These are phyloP conservation scores for Nothobranchius furzeri DNA, from an alignment of 2,113 vertebrate species.

Conservation along the genomic window DNA sequence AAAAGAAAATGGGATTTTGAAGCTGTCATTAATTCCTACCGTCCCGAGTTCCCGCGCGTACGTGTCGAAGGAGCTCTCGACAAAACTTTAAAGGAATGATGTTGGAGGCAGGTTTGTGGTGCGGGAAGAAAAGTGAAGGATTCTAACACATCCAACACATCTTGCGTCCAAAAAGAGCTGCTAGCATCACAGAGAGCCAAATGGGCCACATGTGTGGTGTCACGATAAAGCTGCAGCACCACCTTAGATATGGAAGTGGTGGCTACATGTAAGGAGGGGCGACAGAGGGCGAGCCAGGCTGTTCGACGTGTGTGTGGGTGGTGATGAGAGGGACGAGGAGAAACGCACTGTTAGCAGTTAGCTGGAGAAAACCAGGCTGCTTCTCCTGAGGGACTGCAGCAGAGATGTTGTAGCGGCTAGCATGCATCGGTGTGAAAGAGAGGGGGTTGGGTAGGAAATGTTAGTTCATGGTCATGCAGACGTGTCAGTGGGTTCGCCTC, in stretches of 20 bases:
- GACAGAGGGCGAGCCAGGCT: slow-evolving; percentile 73
- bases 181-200: slow-evolving; percentile 21
- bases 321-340: slow-evolving; percentile 45
- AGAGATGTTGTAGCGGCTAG: slow-evolving; percentile 57
- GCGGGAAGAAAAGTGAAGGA: slow-evolving; percentile 18
- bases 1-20: slow-evolving; percentile 33
- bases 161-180: neutral
- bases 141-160: neutral
- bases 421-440: slow-evolving; percentile 54
- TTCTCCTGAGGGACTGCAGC: slow-evolving; percentile 72
- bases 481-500: slow-evolving; percentile 24
- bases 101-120: slow-evolving; percentile 4
- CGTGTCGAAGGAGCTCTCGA: slow-evolving; percentile 6
- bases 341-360: slow-evolving; percentile 49
- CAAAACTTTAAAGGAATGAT: slow-evolving; percentile 17
- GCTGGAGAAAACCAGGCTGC: slow-evolving; percentile 62
- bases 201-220: slow-evolving; percentile 60
- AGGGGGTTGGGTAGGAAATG: slow-evolving; percentile 68
- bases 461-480: slow-evolving; percentile 36
- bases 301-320: slow-evolving; percentile 69
- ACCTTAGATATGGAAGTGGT: slow-evolving; percentile 63
- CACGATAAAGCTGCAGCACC: slow-evolving; percentile 40
- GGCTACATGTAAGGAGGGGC: slow-evolving; percentile 49
- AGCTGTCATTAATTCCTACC: slow-evolving; percentile 21
- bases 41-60: slow-evolving; percentile 4